Evolutionary conservation across 2,113 vertebrate species (phyloP), one percentile per base, ranked within the genome.

Genomic region (Calidris pugnax): DNA sequence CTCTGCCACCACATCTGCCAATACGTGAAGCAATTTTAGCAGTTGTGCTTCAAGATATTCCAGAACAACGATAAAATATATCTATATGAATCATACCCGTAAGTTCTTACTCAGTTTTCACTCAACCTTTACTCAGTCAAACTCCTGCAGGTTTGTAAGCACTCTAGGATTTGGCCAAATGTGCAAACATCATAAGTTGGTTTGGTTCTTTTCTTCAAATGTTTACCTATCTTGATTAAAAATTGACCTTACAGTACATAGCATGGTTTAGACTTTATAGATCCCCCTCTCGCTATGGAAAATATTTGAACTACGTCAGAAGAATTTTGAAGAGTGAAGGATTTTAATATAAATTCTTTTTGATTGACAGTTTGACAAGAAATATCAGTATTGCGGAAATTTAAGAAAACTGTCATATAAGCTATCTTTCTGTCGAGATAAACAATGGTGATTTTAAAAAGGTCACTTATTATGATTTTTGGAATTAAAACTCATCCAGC

Each of bases 381-480:
- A 95, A 93, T 89, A 91, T 78, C 80, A 90, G 41, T 91, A 93
- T 63, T 93, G 66, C 91, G 63, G 85, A 96, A 92, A 89, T 69
- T 84, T 90, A 75, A 95, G 72, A 87, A 87, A 92, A 93, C 59
- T 95, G 87, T 96, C 89, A 93, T 82, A 93, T 72, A 76, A 92
- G 45, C 85, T 95, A 83, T 78, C 37, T 90, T 96, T 90, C 87
- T 96, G 87, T 79, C 87, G 96, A 94, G 68, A 95, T 71, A 98
- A 98, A 97, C 71, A 97, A 92, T 30, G 9, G 53, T 91, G 84
- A 97, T 98, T 98, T 97, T 95, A 93, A 88, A 94, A 98, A 97
- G 92, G 88, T 98, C 74, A 97, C 85, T 98, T 97, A 69, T 73
- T 96, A 77, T 71, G 94, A 97, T 93, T 97, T 98, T 97, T 97